Conservation (phyloP, 2,888 invertebrate genomes). For the Alloscopus bannaensis region DNA sequence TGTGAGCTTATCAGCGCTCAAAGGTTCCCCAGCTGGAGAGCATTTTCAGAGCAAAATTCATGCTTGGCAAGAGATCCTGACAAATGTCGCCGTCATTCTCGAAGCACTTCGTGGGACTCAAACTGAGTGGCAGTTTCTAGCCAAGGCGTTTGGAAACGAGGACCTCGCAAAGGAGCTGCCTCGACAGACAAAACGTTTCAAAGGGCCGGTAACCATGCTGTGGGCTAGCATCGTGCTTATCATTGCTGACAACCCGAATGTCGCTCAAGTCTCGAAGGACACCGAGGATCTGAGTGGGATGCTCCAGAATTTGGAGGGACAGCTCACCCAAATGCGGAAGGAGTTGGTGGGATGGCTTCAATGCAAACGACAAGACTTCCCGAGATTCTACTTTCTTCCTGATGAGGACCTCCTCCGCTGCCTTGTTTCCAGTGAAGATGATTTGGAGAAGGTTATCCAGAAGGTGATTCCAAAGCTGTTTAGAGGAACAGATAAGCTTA, state of each 20-base stretch:
- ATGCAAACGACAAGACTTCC: constrained; percentile 91
- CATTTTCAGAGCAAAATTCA: constrained; percentile 90
- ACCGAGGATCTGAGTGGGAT: constrained; percentile 71
- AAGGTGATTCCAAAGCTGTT: constrained; percentile 88
- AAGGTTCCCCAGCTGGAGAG: constrained; percentile 88
- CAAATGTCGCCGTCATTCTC: constrained; percentile 87
- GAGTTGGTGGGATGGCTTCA: constrained; percentile 91
- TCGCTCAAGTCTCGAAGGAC: constrained; percentile 3
- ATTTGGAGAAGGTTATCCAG: constrained; percentile 85
- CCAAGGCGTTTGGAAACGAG: constrained; percentile 13
- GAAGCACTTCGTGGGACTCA: constrained; percentile 89
- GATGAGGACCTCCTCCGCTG: constrained; percentile 87
- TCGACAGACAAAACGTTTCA: background rate
- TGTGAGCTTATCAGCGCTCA: constrained; percentile 89
- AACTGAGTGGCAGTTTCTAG: constrained; percentile 81
- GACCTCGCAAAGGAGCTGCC: constrained; percentile 26
- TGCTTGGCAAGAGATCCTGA: constrained; percentile 89
- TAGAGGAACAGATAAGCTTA: background rate
- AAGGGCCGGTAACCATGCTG: background rate
- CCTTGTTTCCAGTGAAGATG: constrained; percentile 88
- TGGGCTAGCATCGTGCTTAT: constrained; percentile 41
- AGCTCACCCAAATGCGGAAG: constrained; percentile 87
- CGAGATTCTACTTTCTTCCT: constrained; percentile 88
- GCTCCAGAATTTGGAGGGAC: constrained; percentile 84
- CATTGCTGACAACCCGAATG: constrained; percentile 15